Evolutionary conservation across 2,113 vertebrate genomes (phyloP).

Genomic region (Chloropsis cyanopogon): DNA sequence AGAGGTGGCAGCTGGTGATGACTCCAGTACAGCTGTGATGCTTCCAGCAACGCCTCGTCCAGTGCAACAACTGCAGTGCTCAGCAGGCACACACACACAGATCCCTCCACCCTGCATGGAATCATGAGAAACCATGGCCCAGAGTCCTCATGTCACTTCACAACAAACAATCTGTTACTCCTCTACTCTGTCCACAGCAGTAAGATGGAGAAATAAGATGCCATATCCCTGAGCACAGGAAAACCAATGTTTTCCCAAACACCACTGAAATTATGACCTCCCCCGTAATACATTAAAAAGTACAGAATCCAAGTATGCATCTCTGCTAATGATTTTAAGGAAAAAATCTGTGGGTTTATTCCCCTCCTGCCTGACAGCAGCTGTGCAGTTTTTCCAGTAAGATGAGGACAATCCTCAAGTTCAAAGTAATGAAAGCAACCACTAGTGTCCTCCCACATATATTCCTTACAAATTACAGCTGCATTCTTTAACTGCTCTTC

Average conservation of each 20-base stretch:
- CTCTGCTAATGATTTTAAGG: neutral
- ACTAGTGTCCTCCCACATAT: neutral
- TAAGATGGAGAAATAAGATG: neutral
- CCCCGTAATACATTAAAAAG: neutral
- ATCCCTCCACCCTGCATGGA: neutral
- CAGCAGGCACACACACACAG: neutral
- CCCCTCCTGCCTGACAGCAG: neutral
- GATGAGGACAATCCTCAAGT: neutral
- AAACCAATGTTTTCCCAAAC: neutral
- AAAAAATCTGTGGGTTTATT: neutral
- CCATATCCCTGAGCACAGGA: neutral
- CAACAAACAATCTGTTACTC: neutral
- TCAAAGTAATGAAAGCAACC: neutral
- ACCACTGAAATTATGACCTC: neutral
- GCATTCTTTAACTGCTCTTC: neutral
- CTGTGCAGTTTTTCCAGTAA: neutral
- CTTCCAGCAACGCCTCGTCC: neutral
- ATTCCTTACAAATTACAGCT: neutral
- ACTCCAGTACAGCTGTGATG: neutral
- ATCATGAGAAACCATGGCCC: neutral
- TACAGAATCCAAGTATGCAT: neutral
- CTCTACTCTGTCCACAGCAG: neutral
- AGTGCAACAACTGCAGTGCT: neutral
- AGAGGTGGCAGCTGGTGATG: neutral
- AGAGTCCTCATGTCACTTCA: neutral